Conservation (phyloP, 1,140 invertebrate species). For the Galendromus occidentalis region DNA sequence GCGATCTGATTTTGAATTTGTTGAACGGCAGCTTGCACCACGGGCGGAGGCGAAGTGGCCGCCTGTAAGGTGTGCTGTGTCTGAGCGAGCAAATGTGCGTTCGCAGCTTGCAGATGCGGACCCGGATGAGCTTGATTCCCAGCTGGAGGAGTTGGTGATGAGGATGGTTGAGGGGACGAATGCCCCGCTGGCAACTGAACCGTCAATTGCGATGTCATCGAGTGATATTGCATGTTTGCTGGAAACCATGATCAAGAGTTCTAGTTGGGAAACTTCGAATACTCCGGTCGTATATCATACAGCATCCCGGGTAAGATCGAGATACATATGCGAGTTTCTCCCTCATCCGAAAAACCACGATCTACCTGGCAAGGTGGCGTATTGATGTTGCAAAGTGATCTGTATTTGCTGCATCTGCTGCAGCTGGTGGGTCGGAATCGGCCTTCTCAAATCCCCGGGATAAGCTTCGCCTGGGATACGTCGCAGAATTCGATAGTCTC, state of each 20-base stretch:
- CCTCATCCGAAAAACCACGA: not conserved
- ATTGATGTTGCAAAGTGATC: not conserved
- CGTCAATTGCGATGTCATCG: not conserved
- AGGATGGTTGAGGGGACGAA: not conserved
- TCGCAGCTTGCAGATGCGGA: too few species aligned
- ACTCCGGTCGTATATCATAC: too few species aligned
- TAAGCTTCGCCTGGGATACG: slow-evolving; percentile 10
- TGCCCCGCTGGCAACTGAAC: not conserved
- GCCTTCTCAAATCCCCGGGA: not conserved
- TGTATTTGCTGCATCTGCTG: not conserved
- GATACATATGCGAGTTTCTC: too few species aligned
- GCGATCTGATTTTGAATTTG: slow-evolving; percentile 8
- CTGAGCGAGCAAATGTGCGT: too few species aligned
- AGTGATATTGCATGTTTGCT: slow-evolving; percentile 5
- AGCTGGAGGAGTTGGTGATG: not conserved
- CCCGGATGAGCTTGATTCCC: too few species aligned
- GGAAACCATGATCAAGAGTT: not conserved
- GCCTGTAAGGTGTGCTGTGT: not conserved
- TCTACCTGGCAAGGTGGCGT: not conserved
- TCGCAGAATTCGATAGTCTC: slow-evolving; percentile 5
- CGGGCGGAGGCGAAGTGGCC: not conserved
- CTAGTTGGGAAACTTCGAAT: too few species aligned
- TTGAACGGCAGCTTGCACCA: not conserved
- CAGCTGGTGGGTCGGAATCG: not conserved
- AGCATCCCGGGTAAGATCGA: too few species aligned